phyloP scores from a whole-genome alignment of 2,113 vertebrate species.

The Triplophysa rosa region DNA sequence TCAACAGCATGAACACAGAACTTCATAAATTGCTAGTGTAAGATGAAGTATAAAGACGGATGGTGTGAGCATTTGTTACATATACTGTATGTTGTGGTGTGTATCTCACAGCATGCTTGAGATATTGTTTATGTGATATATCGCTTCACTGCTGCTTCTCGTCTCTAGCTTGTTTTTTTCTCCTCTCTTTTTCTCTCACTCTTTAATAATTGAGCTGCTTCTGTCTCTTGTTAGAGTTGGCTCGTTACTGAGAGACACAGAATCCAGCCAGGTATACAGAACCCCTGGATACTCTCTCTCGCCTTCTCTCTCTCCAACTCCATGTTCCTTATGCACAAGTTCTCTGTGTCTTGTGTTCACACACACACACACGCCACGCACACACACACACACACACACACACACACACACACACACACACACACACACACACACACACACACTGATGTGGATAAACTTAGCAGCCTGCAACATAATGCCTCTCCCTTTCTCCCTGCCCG shows the following conservation, averaged over 20 bases:
- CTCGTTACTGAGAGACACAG: slow-evolving; percentile 49
- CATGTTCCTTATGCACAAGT: slow-evolving; percentile 64
- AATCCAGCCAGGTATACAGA: slow-evolving; percentile 47
- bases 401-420: no score
- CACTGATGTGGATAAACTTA: slow-evolving; percentile 43
- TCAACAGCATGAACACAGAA: neutral
- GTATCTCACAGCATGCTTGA: neutral
- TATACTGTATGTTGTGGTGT: neutral
- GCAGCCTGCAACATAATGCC: slow-evolving; percentile 51
- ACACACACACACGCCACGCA: slow-evolving; percentile 9
- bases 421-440: neutral
- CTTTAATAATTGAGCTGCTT: slow-evolving; percentile 58
- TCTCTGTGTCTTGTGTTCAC: slow-evolving; percentile 26
- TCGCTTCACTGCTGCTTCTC: slow-evolving; percentile 34
- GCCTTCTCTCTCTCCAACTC: slow-evolving; percentile 44
- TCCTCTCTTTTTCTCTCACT: slow-evolving; percentile 49
- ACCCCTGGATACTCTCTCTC: slow-evolving; percentile 32
- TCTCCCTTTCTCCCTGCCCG: slow-evolving; percentile 39
- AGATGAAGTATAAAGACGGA: neutral
- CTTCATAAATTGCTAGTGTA: neutral
- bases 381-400: neutral
- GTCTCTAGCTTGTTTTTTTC: slow-evolving; percentile 52
- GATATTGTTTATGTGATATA: slow-evolving; percentile 14
- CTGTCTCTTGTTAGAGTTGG: slow-evolving; percentile 51
- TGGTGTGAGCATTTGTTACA: neutral